phyloP scores from a whole-genome alignment of 1,140 invertebrate genomes.

The Aphelinus certus region DNA sequence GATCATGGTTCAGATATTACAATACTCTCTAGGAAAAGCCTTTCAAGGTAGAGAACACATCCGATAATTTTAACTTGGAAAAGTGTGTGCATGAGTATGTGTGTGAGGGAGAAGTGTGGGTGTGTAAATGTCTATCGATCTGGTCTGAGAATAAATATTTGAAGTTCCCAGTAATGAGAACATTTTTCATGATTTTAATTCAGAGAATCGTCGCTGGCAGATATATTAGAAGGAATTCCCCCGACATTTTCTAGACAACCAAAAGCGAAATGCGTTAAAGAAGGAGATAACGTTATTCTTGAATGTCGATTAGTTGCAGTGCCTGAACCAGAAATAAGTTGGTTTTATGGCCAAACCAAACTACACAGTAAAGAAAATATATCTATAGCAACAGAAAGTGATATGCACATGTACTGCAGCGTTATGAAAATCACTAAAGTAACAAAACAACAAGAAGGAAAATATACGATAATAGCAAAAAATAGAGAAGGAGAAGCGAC shows the following conservation, averaged over 20 bases:
- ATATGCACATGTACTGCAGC: slow-evolving; percentile 90
- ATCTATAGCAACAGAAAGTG: slow-evolving; percentile 80
- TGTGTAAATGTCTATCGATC: too few species aligned
- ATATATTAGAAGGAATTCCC: slow-evolving; percentile 91
- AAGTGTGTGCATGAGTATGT: too few species aligned
- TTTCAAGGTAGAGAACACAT: slow-evolving; percentile 69
- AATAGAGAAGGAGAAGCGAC: slow-evolving; percentile 91
- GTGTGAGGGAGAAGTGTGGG: too few species aligned
- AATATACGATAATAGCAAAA: slow-evolving; percentile 86
- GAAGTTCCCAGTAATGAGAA: too few species aligned
- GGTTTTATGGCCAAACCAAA: slow-evolving; percentile 81
- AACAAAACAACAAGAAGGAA: slow-evolving; percentile 83
- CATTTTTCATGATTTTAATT: too few species aligned
- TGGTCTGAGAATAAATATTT: too few species aligned
- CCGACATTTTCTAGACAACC: slow-evolving; percentile 92
- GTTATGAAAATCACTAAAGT: slow-evolving; percentile 83
- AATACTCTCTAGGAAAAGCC: slow-evolving; percentile 79
- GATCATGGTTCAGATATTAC: slow-evolving; percentile 89
- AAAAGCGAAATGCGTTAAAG: slow-evolving; percentile 83
- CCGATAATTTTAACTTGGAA: too few species aligned
- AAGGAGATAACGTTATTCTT: slow-evolving; percentile 81
- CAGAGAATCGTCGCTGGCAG: slow-evolving; percentile 88
- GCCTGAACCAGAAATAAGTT: slow-evolving; percentile 88
- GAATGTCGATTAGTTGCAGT: slow-evolving; percentile 88
- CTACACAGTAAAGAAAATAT: slow-evolving; percentile 74